Base-by-base conservation (phyloP, 2,797 vertebrate genomes). In the Gallinago stenura region DNA sequence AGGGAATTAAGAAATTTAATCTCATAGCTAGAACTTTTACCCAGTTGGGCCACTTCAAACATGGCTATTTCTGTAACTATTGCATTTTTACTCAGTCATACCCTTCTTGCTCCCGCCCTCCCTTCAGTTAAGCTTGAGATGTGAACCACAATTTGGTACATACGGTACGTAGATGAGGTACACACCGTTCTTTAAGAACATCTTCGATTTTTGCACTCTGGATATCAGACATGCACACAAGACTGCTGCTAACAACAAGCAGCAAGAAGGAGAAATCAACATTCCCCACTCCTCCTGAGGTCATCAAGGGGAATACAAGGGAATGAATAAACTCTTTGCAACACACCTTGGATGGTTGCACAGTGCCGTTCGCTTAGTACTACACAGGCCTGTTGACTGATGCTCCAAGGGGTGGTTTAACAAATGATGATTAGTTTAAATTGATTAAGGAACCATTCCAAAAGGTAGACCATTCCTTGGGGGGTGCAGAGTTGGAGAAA, bases 1-100 rank as follows among this genome's bases (percentile, higher is more conserved):
- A 57, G 72, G 85, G 85, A 90, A 83, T 91, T 87, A 65, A 75
- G 30, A 6, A 90, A 81, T 50, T 78, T 70, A 69, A 54, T 64
- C 51, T 72, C 45, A 68, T 10, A 94, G 57, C 57, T 81, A 78
- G 45, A 88, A 60, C 69, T 68, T 91, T 83, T 68, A 88, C 41
- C 76, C 72, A 61, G 28, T 31, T 86, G 61, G 31, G 10, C 19
- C 37, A n/a, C 35, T 83, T 88, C 16, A 83, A 25, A 51, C 30
- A n/a, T 25, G 21, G 12, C 10, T 94, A 65, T 95, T 96, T 90
- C 69, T 91, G 65, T 86, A 91, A 88, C 25, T 64, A 16, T 20
- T 56, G 25, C 30, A 46, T 85, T 88, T 91, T 81, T 75, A 62
- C 33, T 21, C 37, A 88, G 33, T 48, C 37, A 35, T 68, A 39